These are phyloP conservation scores for Paramisgurnus dabryanus DNA, from an alignment of 2,113 vertebrate genomes.

Conservation along the genomic window DNA sequence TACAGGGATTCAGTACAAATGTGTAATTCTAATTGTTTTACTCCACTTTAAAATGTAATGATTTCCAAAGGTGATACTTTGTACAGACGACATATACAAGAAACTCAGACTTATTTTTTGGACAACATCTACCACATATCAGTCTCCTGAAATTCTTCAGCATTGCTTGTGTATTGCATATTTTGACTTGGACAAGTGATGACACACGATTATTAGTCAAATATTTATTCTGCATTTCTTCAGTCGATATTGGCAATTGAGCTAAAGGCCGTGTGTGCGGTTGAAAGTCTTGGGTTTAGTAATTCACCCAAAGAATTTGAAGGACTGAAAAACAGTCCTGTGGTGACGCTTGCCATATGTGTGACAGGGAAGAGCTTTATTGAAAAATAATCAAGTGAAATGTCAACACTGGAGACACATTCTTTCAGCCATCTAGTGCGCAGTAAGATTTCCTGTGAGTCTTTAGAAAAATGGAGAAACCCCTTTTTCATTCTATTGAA, in stretches of 20 bases:
- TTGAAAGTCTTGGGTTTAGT: constrained; percentile 25
- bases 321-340: constrained; percentile 15
- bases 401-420: constrained; percentile 30
- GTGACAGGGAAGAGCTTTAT: constrained; percentile 39
- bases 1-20: too few relatives aligned
- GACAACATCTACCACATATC: background rate
- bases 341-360: constrained; percentile 30
- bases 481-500: constrained; percentile 24
- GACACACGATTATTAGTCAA: background rate
- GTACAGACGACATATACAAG: too few relatives aligned
- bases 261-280: background rate
- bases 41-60: too few relatives aligned
- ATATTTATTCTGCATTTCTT: constrained; percentile 5
- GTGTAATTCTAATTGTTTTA: too few relatives aligned
- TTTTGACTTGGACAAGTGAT: background rate
- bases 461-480: background rate
- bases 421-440: constrained; percentile 25
- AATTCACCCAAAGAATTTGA: constrained; percentile 18
- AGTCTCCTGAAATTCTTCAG: background rate
- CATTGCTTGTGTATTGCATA: background rate
- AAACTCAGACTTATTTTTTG: constrained; percentile 1
- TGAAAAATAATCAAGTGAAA: constrained; percentile 55
- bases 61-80: too few relatives aligned
- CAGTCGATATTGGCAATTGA: constrained; percentile 12
- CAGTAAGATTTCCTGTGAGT: constrained; percentile 35